phyloP scores from a whole-genome alignment of 2,113 vertebrate species.

The Entomyzon cyanotis region DNA sequence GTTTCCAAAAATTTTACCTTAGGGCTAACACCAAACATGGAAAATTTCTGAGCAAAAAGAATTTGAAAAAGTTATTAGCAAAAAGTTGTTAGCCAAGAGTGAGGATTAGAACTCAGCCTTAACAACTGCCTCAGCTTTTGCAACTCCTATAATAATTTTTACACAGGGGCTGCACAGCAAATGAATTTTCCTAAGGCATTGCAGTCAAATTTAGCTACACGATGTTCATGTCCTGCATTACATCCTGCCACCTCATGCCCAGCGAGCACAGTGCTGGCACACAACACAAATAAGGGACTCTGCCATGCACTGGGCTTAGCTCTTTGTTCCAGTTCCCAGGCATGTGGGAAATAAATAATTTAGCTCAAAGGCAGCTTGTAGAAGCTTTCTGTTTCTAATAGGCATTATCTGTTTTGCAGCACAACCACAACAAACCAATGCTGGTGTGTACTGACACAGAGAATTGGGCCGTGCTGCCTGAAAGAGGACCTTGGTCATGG shows the following conservation, averaged over 20 bases:
- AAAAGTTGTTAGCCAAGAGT: not conserved
- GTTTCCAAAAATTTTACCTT: conserved; percentile 12
- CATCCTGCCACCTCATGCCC: not conserved
- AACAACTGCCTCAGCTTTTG: conserved; percentile 4
- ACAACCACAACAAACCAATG: not conserved
- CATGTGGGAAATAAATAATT: not conserved
- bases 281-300: not conserved
- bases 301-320: not conserved
- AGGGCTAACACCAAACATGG: not conserved
- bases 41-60: conserved; percentile 15
- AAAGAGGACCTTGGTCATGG: not conserved
- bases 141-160: conserved; percentile 15
- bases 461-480: not conserved
- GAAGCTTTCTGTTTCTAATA: not conserved
- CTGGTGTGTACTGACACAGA: accelerated
- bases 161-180: not conserved
- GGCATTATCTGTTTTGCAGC: not conserved
- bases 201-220: not conserved
- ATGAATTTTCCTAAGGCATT: conserved; percentile 31
- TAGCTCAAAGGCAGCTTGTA: not conserved
- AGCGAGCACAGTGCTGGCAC: not conserved
- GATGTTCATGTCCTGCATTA: not conserved
- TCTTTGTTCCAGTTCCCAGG: not conserved
- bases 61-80: not conserved
- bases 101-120: not conserved